phyloP scores from a whole-genome alignment of 2,797 vertebrate species.

The Argyrosomus regius region DNA sequence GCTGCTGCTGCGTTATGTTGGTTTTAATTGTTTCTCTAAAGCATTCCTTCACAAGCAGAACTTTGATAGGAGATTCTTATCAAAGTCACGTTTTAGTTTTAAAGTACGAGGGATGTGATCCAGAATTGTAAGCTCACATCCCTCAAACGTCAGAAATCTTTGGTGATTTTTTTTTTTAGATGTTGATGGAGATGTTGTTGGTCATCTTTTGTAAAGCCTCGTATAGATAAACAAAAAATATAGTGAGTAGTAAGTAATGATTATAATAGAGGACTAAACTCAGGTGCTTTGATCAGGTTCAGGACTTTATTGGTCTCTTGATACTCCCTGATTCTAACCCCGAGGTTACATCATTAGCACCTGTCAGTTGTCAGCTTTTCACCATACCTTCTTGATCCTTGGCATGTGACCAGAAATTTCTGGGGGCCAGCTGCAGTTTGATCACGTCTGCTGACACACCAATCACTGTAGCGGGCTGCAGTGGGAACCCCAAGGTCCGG shows the following conservation, averaged over 20 bases:
- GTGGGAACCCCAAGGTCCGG: constrained; percentile 21
- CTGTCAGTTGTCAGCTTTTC: constrained; percentile 80
- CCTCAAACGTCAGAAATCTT: constrained; percentile 6
- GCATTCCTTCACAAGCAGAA: constrained; percentile 9
- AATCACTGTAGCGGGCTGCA: constrained; percentile 23
- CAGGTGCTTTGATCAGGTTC: constrained; percentile 10
- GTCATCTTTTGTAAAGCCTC: constrained; percentile 4
- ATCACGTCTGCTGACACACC: constrained; percentile 60
- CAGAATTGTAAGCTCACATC: background rate
- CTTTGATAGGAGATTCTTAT: background rate
- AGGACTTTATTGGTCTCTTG: constrained; percentile 62
- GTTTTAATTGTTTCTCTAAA: constrained; percentile 67
- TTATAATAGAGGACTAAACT: constrained; percentile 7
- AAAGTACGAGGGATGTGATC: background rate
- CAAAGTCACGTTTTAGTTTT: constrained; percentile 1
- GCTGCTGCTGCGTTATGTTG: constrained; percentile 55
- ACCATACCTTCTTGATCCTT: constrained; percentile 75
- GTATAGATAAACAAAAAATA: constrained; percentile 7
- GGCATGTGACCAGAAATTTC: constrained; percentile 65
- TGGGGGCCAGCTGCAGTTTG: constrained; percentile 63
- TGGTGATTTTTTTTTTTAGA: background rate
- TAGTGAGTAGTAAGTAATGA: constrained; percentile 4
- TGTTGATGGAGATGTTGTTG: background rate
- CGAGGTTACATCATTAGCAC: constrained; percentile 78
- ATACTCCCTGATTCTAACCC: constrained; percentile 55